Evolutionary conservation across 1,140 invertebrate species (phyloP).

Genomic region (Coelopa frigida): DNA sequence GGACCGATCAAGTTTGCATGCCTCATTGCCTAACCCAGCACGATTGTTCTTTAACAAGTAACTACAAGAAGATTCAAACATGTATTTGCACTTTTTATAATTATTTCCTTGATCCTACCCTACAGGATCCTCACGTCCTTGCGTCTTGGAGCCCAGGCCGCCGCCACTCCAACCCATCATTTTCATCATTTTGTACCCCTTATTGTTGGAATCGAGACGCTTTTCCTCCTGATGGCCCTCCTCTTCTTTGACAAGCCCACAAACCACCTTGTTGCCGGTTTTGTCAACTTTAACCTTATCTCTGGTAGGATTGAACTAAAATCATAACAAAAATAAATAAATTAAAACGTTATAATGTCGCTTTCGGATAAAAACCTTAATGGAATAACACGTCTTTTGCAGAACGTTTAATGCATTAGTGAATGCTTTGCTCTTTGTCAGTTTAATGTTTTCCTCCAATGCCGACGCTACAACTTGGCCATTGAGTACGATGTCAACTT

Average conservation of each 20-base stretch:
- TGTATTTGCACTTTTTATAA: background rate
- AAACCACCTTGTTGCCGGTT: slow-evolving; percentile 26
- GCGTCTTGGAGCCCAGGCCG: slow-evolving; percentile 60
- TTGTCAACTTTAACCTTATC: slow-evolving; percentile 36
- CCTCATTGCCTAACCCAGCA: slow-evolving; percentile 29
- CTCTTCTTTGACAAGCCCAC: slow-evolving; percentile 28
- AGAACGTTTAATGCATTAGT: slow-evolving; percentile 41
- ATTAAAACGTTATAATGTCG: background rate
- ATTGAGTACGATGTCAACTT: slow-evolving; percentile 34
- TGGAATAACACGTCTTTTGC: slow-evolving; percentile 48
- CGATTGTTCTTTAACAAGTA: slow-evolving; percentile 38
- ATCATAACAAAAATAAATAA: slow-evolving; percentile 8
- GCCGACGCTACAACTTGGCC: slow-evolving; percentile 33
- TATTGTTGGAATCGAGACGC: slow-evolving; percentile 47
- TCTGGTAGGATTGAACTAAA: slow-evolving; percentile 28
- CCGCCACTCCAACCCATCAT: slow-evolving; percentile 78
- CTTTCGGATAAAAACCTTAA: slow-evolving; percentile 46
- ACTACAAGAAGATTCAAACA: slow-evolving; percentile 15
- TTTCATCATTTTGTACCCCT: slow-evolving; percentile 64
- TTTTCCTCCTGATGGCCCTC: slow-evolving; percentile 21
- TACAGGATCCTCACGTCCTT: slow-evolving; percentile 61
- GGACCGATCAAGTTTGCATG: slow-evolving; percentile 45
- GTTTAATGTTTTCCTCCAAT: slow-evolving; percentile 36
- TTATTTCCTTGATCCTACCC: slow-evolving; percentile 44
- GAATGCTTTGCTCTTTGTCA: slow-evolving; percentile 46